A percentile compares a stretch with the other conserved stretches of the same genome.
phyloP scores from a whole-genome alignment of 1,140 invertebrate genomes.

The Drosophila varians region DNA sequence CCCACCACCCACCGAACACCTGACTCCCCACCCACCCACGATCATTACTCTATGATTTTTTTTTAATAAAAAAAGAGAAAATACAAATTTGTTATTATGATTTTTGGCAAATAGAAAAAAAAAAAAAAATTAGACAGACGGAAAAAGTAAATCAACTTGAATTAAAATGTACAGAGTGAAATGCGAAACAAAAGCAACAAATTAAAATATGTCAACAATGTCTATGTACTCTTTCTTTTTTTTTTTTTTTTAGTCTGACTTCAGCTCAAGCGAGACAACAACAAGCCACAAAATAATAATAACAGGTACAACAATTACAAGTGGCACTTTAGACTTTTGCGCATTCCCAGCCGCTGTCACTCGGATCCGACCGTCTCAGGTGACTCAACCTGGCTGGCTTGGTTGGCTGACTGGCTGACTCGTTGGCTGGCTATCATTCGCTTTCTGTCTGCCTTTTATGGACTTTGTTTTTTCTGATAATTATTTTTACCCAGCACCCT shows the following conservation, averaged over 20 bases:
- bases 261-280: constrained; percentile 12
- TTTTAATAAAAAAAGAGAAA: constrained; percentile 28
- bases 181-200: constrained; percentile 16
- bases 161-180: constrained; percentile 67
- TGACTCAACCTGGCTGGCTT: constrained; percentile 60
- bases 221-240: constrained; percentile 42
- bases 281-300: neutral
- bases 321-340: constrained; percentile 79
- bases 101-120: constrained; percentile 13
- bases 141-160: constrained; percentile 71
- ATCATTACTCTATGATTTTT: constrained; percentile 34
- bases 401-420: constrained; percentile 8
- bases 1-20: neutral
- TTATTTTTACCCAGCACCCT: constrained; percentile 27
- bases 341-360: constrained; percentile 74
- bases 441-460: constrained; percentile 45
- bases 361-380: constrained; percentile 62
- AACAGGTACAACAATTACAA: constrained; percentile 43
- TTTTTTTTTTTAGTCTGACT: constrained; percentile 44
- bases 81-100: neutral
- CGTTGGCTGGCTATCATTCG: constrained; percentile 24
- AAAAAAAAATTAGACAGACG: constrained; percentile 49
- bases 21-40: too few species aligned
- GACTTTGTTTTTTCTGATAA: constrained; percentile 45
- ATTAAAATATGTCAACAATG: constrained; percentile 60